These are phyloP conservation scores for Smutsia temminckii DNA, from an alignment of 2,797 vertebrate species.

Conservation along the genomic window DNA sequence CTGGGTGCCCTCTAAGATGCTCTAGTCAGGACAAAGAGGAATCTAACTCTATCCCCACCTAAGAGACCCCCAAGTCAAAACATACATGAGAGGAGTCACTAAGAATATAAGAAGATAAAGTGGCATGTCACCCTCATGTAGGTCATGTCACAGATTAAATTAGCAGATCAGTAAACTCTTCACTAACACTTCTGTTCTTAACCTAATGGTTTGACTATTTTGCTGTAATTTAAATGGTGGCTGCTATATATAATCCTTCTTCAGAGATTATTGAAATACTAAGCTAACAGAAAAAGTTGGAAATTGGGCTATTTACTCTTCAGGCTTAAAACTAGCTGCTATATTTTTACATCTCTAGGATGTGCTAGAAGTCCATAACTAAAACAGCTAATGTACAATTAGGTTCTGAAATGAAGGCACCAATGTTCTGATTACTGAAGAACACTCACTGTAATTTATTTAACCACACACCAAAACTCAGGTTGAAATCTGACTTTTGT, in stretches of 20 bases:
- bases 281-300: neutral
- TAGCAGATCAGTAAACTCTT: neutral
- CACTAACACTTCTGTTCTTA: neutral
- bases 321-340: neutral
- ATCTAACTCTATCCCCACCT: neutral
- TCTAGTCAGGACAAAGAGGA: neutral
- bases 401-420: neutral
- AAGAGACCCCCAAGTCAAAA: neutral
- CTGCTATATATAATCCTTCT: neutral
- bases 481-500: constrained; percentile 17
- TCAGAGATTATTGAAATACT: constrained; percentile 39
- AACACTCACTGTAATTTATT: neutral
- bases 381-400: neutral
- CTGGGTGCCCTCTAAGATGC: neutral
- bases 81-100: neutral
- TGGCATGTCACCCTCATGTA: neutral
- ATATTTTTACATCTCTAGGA: constrained; percentile 25
- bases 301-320: neutral
- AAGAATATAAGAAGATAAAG: neutral
- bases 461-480: constrained; percentile 2
- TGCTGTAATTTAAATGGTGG: neutral
- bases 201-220: neutral
- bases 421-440: constrained; percentile 7
- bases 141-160: neutral
- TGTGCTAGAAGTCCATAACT: neutral